Conservation (phyloP, 2,113 vertebrate species). For the Canis aureus region DNA sequence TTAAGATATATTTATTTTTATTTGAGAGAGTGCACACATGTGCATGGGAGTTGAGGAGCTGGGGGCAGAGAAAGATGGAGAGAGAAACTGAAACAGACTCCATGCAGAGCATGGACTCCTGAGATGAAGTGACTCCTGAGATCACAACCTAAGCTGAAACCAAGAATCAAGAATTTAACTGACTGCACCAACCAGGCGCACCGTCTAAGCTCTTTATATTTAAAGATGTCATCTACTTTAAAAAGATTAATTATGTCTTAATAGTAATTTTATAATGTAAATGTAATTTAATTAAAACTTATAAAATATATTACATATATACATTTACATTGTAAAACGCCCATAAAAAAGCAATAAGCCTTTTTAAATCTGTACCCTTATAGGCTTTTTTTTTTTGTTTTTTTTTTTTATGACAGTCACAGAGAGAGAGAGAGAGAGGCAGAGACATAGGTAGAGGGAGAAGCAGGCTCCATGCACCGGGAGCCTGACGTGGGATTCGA, state of each 20-base stretch:
- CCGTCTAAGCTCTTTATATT: background rate
- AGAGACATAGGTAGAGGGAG: too few species aligned
- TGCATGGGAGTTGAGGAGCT: fast-evolving
- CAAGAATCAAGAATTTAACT: background rate
- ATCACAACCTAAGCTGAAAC: background rate
- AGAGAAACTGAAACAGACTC: background rate
- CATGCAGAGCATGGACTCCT: background rate
- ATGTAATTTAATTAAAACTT: background rate
- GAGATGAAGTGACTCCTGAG: background rate
- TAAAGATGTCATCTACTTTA: background rate
- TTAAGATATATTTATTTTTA: background rate
- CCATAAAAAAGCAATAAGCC: background rate
- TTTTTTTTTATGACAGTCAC: too few species aligned
- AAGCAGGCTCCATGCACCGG: too few species aligned
- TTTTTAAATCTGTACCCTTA: background rate
- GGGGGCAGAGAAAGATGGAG: background rate
- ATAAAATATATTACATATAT: background rate
- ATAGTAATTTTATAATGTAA: background rate
- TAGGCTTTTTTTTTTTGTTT: background rate
- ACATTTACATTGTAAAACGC: background rate
- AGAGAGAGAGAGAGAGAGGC: too few species aligned
- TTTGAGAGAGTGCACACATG: background rate
- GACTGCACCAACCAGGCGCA: background rate
- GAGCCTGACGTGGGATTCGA: too few species aligned
- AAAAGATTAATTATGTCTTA: background rate